phyloP scores from a whole-genome alignment of 1,140 invertebrate species.

The Brachionus sp. region DNA sequence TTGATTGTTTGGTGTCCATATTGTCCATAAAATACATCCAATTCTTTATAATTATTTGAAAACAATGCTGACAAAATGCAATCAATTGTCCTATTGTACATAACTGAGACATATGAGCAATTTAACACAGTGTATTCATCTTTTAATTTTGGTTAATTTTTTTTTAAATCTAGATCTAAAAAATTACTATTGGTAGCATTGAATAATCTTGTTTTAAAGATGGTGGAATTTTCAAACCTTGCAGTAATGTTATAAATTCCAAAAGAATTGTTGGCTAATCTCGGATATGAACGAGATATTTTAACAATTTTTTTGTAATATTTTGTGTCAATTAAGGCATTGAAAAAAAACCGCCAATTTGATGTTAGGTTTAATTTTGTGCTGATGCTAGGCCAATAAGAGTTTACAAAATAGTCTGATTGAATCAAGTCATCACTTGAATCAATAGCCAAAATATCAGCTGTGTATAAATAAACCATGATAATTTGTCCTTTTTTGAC shows the following conservation, averaged over 20 bases:
- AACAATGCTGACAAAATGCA: background rate
- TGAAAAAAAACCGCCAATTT: slow-evolving; percentile 27
- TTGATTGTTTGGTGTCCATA: background rate
- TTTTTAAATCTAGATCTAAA: background rate
- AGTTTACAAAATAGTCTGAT: background rate
- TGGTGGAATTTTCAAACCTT: background rate
- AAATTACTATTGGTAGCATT: background rate
- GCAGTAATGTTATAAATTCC: background rate
- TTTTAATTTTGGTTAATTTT: background rate
- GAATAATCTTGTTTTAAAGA: background rate
- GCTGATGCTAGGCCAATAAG: background rate
- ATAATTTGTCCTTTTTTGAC: background rate
- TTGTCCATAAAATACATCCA: background rate
- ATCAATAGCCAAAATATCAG: background rate
- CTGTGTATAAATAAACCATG: background rate
- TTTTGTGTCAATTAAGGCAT: background rate
- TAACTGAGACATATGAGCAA: background rate
- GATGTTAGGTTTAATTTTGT: background rate
- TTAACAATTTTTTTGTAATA: background rate
- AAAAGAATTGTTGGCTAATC: background rate
- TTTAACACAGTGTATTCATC: background rate
- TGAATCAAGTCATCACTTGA: background rate
- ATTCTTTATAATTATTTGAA: background rate
- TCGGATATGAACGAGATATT: background rate
- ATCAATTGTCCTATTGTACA: background rate